phyloP scores from a whole-genome alignment of 2,797 vertebrate species.

The Chaenodraco wilsoni region DNA sequence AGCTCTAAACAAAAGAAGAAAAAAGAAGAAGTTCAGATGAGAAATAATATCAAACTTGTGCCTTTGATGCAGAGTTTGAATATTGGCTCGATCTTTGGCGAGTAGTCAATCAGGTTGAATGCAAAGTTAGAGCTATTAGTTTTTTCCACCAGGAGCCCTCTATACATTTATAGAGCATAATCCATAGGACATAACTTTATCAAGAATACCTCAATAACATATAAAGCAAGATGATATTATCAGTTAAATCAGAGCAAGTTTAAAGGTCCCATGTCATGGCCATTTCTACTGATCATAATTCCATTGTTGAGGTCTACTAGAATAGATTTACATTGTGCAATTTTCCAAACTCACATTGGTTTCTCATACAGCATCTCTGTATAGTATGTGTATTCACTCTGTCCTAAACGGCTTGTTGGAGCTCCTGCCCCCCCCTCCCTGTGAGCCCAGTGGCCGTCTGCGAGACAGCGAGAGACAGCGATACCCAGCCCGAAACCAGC shows the following conservation, averaged over 20 bases:
- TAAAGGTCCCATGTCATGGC: too few relatives aligned
- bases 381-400: too few relatives aligned
- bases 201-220: neutral
- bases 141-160: neutral
- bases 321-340: too few relatives aligned
- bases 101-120: neutral
- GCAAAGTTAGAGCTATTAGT: neutral
- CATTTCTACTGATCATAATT: too few relatives aligned
- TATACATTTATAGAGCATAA: neutral
- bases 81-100: neutral
- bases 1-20: neutral
- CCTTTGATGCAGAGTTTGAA: neutral
- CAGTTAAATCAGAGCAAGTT: neutral
- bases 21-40: conserved; percentile 37
- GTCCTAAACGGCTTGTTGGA: too few relatives aligned
- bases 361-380: too few relatives aligned
- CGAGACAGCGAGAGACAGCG: too few relatives aligned
- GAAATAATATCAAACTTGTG: conserved; percentile 6
- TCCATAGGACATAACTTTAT: neutral
- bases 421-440: too few relatives aligned
- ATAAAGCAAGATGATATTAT: neutral
- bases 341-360: too few relatives aligned
- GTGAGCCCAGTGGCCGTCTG: too few relatives aligned
- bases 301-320: too few relatives aligned
- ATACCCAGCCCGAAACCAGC: too few relatives aligned